Base-by-base conservation (phyloP, 2,888 invertebrate species). In the Lamellibrachia satsuma region DNA sequence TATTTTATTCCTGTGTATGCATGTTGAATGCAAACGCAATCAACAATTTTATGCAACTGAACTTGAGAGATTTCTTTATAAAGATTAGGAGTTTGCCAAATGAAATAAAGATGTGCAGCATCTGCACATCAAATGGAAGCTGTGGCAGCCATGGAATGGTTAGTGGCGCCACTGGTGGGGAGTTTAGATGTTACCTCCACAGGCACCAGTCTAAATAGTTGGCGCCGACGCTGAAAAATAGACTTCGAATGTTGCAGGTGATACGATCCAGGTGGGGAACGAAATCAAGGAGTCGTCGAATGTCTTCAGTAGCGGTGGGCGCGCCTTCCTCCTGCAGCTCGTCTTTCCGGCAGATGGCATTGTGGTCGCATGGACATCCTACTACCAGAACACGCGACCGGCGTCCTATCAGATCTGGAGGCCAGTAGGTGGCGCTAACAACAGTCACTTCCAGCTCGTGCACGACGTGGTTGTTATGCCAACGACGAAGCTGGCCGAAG, bases 351-450 rank as follows among this genome's bases (percentile, higher is more conserved):
- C 22, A 75, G 75, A 75, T n/a, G 75, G 75, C 75, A 75, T 75
- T 22, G 75, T 75, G 75, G 22, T 75, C 75, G 75, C 75, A 15
- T 75, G 75, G 75, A 75, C 75, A 6, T 75, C 75, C 75, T 75
- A 75, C 22, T 75, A 75, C 22, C 22, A 75, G 22, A 75, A 75
- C 75, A 75, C 22, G 75, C 11, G 22, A n/a, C 75, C 22, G 75
- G 75, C 75, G 75, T 4, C 15, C 3, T 75, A 75, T 22, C 75
- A 75, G 6, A n/a, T 75, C 15, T 75, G 75, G 75, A 15, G 75
- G 75, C 75, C 75, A n/a, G 75, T 22, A 75, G 75, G n/a, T n/a
- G 75, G 75, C 75, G 75, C 75, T 22, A 75, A 75, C 75, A 75
- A 22, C 75, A 75, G 6, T 75, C 75, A 22, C 4, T 75, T 75